phyloP scores from a whole-genome alignment of 2,888 invertebrate species.

The Thera britannica region DNA sequence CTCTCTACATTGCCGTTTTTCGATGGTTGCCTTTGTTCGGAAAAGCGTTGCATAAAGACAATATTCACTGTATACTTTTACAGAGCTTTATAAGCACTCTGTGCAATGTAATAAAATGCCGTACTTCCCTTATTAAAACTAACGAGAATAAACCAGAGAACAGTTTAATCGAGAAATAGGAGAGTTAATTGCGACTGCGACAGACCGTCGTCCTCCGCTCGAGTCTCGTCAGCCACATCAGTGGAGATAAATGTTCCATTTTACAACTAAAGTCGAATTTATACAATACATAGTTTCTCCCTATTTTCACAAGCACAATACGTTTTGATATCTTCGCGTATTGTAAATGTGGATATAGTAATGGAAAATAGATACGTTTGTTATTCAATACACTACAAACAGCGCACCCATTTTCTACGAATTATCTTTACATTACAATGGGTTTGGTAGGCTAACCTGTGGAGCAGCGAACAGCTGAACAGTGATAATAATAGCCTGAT shows the following conservation, averaged over 20 bases:
- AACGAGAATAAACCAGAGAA: conserved; percentile 38
- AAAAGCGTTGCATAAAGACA: conserved; percentile 7
- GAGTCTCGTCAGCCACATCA: conserved; percentile 45
- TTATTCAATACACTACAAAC: conserved; percentile 34
- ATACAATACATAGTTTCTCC: conserved; percentile 42
- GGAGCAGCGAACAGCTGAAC: conserved; percentile 43
- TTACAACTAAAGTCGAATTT: conserved; percentile 56
- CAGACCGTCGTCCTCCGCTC: conserved; percentile 41
- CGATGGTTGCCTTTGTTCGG: not conserved
- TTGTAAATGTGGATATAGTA: conserved; percentile 42
- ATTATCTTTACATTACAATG: conserved; percentile 61
- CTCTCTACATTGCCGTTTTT: not conserved
- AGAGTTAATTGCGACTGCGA: conserved; percentile 53
- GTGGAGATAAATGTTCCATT: conserved; percentile 54
- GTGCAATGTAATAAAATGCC: conserved; percentile 26
- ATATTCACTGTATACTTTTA: conserved; percentile 9
- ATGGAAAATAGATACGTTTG: conserved; percentile 17
- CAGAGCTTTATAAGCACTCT: conserved; percentile 16
- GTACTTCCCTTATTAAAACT: conserved; percentile 30
- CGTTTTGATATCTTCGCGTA: conserved; percentile 41
- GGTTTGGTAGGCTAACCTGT: conserved; percentile 59
- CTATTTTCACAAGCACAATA: conserved; percentile 43
- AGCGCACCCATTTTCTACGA: conserved; percentile 37
- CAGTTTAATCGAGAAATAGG: conserved; percentile 57
- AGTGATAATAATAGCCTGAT: conserved; percentile 40